Evolutionary conservation across 2,888 invertebrate species (phyloP), one percentile per base, ranked within the genome.

Genomic region (Polylopha cassiicola): DNA sequence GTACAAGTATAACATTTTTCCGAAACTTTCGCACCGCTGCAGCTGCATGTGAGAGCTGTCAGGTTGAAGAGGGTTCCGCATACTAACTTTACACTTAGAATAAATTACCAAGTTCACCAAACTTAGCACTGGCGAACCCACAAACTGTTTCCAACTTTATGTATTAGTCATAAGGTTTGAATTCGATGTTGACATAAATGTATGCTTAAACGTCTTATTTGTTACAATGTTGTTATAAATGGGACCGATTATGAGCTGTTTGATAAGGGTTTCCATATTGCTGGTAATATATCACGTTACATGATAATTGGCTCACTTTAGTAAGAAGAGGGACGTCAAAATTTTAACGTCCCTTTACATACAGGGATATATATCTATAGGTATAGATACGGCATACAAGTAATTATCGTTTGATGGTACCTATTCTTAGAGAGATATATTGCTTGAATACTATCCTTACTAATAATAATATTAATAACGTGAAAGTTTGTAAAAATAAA

Each of bases 21-120:
- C 29, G 11, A 4, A 29, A 34, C 34, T 29, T 29, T 3, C n/a
- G n/a, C n/a, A 11, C 39, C 24, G 21, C 28, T 36, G 41, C 41
- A 41, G 41, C 41, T 41, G 41, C 36, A 41, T 20, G 14, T 24
- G 36, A 41, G 16, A 5, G 41, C 30, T 41, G 41, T 41, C 36
- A 41, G 30, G 34, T 16, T 36, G 36, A 41, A 26, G 36, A 36
- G 30, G 30, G 41, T 41, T 30, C 7, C 20, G 5, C 30, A 18
- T 23, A 24, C 39, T 30, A 30, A 36, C 34, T 41, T 36, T 36
- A 36, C 26, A 41, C 41, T 41, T 36, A 8, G 24, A 36, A 30
- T 30, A 30, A 30, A 36, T 36, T 36, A 41, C 41, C 9, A 13
- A 26, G 8, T 34, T 11, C 18, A 18, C 11, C 30, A 24, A 30